phyloP scores from a whole-genome alignment of 2,797 vertebrate genomes.

The Gymnopithys bicolor region DNA sequence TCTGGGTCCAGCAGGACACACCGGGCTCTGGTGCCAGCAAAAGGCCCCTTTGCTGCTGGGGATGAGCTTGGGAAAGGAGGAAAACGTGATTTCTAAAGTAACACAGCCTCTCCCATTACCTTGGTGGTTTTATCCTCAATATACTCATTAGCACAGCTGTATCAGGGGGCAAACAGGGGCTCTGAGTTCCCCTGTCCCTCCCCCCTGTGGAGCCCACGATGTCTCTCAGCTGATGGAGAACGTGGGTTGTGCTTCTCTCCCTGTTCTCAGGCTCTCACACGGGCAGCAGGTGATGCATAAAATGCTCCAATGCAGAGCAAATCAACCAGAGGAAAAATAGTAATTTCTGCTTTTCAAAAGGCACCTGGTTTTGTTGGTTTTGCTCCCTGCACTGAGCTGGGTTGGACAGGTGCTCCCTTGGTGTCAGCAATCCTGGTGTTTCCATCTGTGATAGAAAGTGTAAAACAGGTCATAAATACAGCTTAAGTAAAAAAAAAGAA shows the following conservation, averaged over 20 bases:
- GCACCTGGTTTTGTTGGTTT: constrained; percentile 7
- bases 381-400: neutral
- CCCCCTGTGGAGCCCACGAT: accelerated
- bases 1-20: neutral
- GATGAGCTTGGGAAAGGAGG: neutral
- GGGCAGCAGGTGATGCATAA: neutral
- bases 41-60: neutral
- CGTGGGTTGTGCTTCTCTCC: neutral
- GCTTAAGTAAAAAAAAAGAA: neutral
- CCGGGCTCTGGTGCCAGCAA: neutral
- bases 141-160: neutral
- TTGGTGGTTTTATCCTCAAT: neutral
- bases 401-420: neutral
- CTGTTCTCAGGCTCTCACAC: neutral
- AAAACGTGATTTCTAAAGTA: neutral
- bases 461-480: neutral
- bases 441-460: neutral
- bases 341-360: neutral
- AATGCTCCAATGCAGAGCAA: neutral
- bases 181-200: neutral
- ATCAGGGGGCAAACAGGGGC: neutral
- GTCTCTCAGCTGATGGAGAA: neutral
- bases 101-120: neutral
- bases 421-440: neutral
- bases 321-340: neutral